These are phyloP conservation scores for Brachynemurus nebulosus DNA, from an alignment of 2,888 invertebrate species.

Conservation along the genomic window DNA sequence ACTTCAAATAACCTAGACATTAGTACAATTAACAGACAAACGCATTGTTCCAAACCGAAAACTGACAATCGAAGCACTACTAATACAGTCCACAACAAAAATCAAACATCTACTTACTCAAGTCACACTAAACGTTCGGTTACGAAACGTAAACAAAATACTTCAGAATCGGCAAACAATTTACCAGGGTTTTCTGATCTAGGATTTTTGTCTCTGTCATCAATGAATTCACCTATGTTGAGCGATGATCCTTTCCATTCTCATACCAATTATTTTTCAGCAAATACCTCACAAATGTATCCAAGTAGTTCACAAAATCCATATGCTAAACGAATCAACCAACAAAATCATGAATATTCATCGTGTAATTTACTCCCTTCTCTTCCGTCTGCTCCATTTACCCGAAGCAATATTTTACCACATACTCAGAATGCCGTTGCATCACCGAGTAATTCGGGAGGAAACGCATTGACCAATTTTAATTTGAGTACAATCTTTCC, in stretches of 20 bases:
- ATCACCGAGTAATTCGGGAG: constrained; percentile 17
- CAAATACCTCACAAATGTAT: constrained; percentile 26
- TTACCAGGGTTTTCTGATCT: constrained; percentile 27
- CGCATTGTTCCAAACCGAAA: background rate
- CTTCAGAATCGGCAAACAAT: constrained; percentile 21
- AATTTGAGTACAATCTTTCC: constrained; percentile 74
- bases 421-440: background rate
- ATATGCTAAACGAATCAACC: constrained; percentile 22
- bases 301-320: constrained; percentile 27
- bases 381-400: background rate
- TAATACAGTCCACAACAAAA: background rate
- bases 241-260: constrained; percentile 30
- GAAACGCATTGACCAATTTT: constrained; percentile 55
- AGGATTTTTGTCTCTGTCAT: constrained; percentile 28
- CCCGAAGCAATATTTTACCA: background rate
- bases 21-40: no score
- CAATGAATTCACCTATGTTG: constrained; percentile 29
- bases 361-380: constrained; percentile 2
- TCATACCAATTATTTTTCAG: constrained; percentile 27
- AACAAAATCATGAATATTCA: constrained; percentile 6
- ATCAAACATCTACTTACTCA: background rate
- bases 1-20: background rate
- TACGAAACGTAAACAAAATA: constrained; percentile 25
- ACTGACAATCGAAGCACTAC: background rate
- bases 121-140: constrained; percentile 12